Base-by-base conservation (phyloP, 2,888 invertebrate genomes). In the Ceraclea dissimilis region DNA sequence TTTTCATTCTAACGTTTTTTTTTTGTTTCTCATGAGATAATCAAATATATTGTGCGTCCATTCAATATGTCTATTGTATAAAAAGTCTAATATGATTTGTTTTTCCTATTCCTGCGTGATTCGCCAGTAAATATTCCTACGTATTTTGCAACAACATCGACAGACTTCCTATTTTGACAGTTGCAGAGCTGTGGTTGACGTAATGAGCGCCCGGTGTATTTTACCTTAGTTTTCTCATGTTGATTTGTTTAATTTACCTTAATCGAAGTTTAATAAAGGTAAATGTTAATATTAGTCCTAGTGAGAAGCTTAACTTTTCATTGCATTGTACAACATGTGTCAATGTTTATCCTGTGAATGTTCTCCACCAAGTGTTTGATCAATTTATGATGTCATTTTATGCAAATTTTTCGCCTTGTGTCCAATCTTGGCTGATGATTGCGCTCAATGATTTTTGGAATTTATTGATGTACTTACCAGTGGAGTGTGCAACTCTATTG, bases 371-470 rank as follows among this genome's bases (percentile, higher is more conserved):
- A 26, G 19, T 56, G 58, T 58, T 58, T 58, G 54, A 58, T 58
- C 58, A 58, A 58, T 58, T 47, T 39, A 52, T 59, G 58, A 59
- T 56, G 56, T 59, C 58, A 59, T 49, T 49, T 48, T 59, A 59
- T 59, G 58, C 58, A 44, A 59, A 59, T 59, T 54, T 52, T 49
- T 49, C 49, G 47, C 57, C 47, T 54, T 57, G 39, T 48, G 47
- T 46, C 54, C 49, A 48, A 51, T 51, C 20, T 43, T 21, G 39
- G 48, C 16, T 8, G 39, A 39, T 39, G 17, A 19, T 50, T 55
- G 47, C 47, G 17, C 31, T 39, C 20, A 43, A 31, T 34, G 5
- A 39, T 26, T 26, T 26, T 26, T 4, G 13, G 4, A 17, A 16
- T 13, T 6, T n/a, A 11, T 17, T 26, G 26, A 26, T 6, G 4